phyloP scores from a whole-genome alignment of 37 sponge, comb jelly and placozoan species.

The Beroe ovata region DNA sequence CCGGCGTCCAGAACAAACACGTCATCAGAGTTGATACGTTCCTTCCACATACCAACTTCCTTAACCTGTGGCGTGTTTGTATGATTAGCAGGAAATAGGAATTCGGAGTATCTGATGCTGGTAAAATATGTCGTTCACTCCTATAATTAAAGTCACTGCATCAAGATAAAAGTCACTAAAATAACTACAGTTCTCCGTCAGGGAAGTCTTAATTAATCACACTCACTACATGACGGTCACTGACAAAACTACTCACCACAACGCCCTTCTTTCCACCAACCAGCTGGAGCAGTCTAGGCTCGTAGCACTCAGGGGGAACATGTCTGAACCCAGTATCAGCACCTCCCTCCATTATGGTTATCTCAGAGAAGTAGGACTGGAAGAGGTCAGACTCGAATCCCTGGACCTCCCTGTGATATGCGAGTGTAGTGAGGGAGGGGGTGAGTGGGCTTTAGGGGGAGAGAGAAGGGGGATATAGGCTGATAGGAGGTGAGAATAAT shows the following conservation, averaged over 20 bases:
- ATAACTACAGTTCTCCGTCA: no score
- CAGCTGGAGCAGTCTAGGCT: conserved; percentile 86
- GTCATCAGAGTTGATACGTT: conserved; percentile 81
- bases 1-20: conserved; percentile 95
- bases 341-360: conserved; percentile 69
- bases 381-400: conserved; percentile 86
- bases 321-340: conserved; percentile 95
- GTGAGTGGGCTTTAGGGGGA: background rate
- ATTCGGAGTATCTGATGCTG: no score
- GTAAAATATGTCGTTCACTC: no score
- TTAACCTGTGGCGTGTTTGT: conserved; percentile 67
- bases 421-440: background rate
- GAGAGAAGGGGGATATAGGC: background rate
- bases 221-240: no score
- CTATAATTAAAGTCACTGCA: no score
- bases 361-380: conserved; percentile 80
- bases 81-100: no score
- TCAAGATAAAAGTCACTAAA: background rate
- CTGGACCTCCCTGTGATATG: conserved; percentile 86
- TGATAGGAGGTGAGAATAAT: no score
- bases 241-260: conserved; percentile 55
- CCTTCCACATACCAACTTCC: conserved; percentile 77
- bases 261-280: conserved; percentile 71
- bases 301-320: conserved; percentile 90
- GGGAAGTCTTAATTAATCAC: no score